Percentiles rank a stretch among this genome's conserved stretches.
Conservation (phyloP, 2,113 vertebrate species). For the Arvicanthis niloticus region DNA sequence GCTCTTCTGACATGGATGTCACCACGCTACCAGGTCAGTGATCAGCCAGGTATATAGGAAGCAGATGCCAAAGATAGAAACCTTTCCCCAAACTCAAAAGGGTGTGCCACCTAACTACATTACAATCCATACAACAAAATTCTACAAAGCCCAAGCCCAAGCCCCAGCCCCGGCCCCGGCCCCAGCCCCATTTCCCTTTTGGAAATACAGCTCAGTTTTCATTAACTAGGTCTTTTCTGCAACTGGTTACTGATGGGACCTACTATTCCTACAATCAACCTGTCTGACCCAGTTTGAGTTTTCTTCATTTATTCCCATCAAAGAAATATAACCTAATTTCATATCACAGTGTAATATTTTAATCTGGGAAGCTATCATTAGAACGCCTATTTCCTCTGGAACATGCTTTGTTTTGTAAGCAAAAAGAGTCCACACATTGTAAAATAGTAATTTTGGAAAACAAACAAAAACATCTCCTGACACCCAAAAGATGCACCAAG, state of each 20-base stretch:
- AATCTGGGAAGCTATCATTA: constrained; percentile 53
- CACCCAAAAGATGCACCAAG: neutral
- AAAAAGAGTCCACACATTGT: neutral
- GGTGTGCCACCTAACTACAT: neutral
- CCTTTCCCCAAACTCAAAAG: neutral
- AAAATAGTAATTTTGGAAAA: constrained; percentile 56
- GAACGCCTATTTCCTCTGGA: constrained; percentile 23
- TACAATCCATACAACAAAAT: neutral
- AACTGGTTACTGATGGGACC: neutral
- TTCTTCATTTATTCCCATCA: constrained; percentile 20
- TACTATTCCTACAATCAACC: neutral
- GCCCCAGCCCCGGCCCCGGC: too few relatives aligned
- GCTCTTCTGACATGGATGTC: neutral
- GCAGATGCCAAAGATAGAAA: neutral
- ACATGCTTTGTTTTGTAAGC: constrained; percentile 55
- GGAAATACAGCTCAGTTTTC: constrained; percentile 37
- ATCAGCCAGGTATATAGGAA: neutral
- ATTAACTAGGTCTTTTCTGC: neutral
- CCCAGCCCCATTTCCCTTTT: neutral
- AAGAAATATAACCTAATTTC: constrained; percentile 42
- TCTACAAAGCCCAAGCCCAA: neutral
- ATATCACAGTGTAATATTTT: neutral
- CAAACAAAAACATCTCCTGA: neutral
- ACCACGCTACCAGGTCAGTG: neutral
- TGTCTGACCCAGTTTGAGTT: constrained; percentile 48